Evolutionary conservation across 2,113 vertebrate species (phyloP), one percentile per base, ranked within the genome.

Genomic region (Cinclus cinclus): DNA sequence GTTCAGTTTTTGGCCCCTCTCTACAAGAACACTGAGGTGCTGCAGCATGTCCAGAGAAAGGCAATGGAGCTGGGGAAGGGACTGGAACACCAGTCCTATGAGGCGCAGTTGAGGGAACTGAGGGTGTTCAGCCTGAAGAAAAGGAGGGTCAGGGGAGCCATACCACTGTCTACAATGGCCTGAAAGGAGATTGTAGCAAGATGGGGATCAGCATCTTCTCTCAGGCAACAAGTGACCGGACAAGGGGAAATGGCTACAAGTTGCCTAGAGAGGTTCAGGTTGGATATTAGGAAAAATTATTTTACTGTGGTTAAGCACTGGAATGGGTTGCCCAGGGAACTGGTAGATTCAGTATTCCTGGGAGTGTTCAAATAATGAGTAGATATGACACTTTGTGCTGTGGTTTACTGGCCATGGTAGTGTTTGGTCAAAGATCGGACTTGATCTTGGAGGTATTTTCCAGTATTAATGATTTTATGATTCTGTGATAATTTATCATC

Each of bases 21-120:
- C 2, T 59, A 4, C 7, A n/a, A 17, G 22, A 44, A 10, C 7
- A 30, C 0, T 21, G 23, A 24, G 5, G 15, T 67, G 19, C 69
- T 74, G 33, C 28, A 60, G 11, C 4, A 2, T 10, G 23, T 67
- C 52, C 28, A 16, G 69, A 59, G 39, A 53, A 78, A 28, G 15
- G 19, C 37, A 74, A 0, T 10, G 15, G 28, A 52, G 15, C 44
- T 44, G 7, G 33, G 3, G 19, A 37, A n/a, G 15, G 27, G 28
- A 59, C 23, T 89, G 44, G 23, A 37, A 4, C 7, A 44, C 18
- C 37, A 24, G 9, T 59, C 60, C 19, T n/a, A 0, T 28, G 33
- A 59, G 39, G 13, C 44, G 9, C 37, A 59, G 33, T 44, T 23
- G 23, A 52, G 7, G 1, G 22, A 42, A 14, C 2, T 73, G 31